Conservation (phyloP, 2,113 vertebrate genomes). For the Bubo scandiacus region DNA sequence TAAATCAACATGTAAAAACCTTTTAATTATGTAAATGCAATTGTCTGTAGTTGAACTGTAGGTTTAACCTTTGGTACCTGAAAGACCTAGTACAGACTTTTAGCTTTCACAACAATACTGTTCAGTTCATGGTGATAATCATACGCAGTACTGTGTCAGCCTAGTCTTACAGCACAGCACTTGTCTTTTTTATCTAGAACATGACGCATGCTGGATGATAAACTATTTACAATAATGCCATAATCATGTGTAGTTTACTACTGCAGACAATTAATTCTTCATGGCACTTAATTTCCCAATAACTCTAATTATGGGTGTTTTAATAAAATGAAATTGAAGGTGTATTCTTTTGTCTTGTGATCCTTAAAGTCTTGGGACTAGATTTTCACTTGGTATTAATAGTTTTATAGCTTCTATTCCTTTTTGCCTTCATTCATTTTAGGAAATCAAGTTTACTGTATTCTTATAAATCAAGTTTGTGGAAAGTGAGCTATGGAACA, state of each 20-base stretch:
- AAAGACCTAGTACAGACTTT: background rate
- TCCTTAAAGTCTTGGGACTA: background rate
- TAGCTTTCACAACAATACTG: background rate
- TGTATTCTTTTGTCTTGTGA: background rate
- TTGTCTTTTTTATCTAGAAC: background rate
- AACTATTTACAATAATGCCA: background rate
- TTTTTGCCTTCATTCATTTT: background rate
- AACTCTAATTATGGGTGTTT: background rate
- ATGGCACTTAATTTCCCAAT: background rate
- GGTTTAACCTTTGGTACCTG: background rate
- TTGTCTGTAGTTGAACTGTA: background rate
- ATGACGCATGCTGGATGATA: background rate
- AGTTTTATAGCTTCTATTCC: background rate
- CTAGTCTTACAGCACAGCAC: background rate
- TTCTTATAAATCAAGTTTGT: background rate
- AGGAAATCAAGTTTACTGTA: background rate
- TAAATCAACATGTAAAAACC: background rate
- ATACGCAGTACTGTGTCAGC: background rate
- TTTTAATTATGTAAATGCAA: background rate
- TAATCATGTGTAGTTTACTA: background rate
- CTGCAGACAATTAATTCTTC: background rate
- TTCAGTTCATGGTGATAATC: background rate
- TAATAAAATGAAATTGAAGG: background rate
- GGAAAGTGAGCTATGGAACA: background rate
- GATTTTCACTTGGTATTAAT: background rate